These are phyloP conservation scores for Orthosia gracilis DNA, from an alignment of 2,888 invertebrate species.

Conservation along the genomic window DNA sequence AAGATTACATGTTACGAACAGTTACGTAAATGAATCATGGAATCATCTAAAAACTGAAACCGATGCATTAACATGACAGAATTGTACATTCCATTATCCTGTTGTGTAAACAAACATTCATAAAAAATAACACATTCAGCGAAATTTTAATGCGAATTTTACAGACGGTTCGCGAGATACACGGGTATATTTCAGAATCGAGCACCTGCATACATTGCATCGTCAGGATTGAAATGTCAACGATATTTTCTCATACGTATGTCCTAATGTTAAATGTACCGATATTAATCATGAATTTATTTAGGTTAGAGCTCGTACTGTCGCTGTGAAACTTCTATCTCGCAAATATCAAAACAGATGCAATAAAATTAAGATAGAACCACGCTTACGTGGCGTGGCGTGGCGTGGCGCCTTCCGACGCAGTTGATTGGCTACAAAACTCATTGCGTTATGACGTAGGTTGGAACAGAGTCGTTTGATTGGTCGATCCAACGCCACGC, in stretches of 20 bases:
- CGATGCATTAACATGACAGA: slow-evolving; percentile 1
- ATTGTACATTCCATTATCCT: slow-evolving; percentile 26
- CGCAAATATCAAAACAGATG: slow-evolving; percentile 39
- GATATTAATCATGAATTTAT: slow-evolving; percentile 80
- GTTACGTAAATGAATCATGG: no score
- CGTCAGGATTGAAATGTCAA: slow-evolving; percentile 78
- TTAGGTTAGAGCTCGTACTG: slow-evolving; percentile 70
- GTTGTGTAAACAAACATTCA: slow-evolving; percentile 34
- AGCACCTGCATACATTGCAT: slow-evolving; percentile 60
- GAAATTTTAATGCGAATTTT: slow-evolving; percentile 24
- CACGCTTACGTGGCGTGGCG: no score
- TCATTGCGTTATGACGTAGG: no score
- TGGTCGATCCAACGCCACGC: no score
- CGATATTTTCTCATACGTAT: slow-evolving; percentile 73
- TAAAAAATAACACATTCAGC: slow-evolving; percentile 20
- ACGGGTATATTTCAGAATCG: slow-evolving; percentile 48
- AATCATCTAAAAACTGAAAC: no score
- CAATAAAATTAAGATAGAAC: slow-evolving; percentile 16
- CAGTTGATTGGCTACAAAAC: no score
- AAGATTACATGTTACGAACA: no score
- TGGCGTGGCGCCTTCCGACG: no score
- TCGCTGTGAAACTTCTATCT: slow-evolving; percentile 49
- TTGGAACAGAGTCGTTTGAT: no score
- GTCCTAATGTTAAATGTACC: slow-evolving; percentile 60
- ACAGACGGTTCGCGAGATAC: slow-evolving; percentile 20